Percentiles rank a stretch among this genome's conserved stretches.
phyloP scores from a whole-genome alignment of 2,888 invertebrate species.

The Atrina japonica region DNA sequence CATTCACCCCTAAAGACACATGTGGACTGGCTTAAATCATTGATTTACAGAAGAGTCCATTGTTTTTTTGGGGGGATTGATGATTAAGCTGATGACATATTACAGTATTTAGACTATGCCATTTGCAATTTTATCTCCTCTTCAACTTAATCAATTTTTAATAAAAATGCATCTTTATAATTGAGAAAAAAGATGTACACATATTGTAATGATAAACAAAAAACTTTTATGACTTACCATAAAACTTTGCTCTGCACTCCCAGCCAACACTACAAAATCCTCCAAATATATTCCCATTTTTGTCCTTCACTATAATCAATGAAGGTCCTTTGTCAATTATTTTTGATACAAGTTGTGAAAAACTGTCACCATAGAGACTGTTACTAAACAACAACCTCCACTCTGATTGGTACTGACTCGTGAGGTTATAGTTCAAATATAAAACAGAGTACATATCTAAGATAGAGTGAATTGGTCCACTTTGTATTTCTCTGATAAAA shows the following conservation, averaged over 20 bases:
- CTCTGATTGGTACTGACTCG: conserved; percentile 87
- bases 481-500: conserved; percentile 37
- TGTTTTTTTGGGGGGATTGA: too few species aligned
- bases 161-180: too few species aligned
- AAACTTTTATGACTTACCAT: too few species aligned
- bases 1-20: too few species aligned
- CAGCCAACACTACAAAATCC: conserved; percentile 92
- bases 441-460: conserved; percentile 71
- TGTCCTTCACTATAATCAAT: conserved; percentile 88
- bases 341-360: conserved; percentile 81
- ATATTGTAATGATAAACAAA: conserved; percentile 1
- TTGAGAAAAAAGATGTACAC: conserved; percentile 1
- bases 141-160: too few species aligned
- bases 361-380: conserved; percentile 90
- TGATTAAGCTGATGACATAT: conserved; percentile 1
- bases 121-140: too few species aligned
- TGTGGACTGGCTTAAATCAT: too few species aligned
- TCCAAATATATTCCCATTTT: conserved; percentile 92
- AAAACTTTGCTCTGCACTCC: conserved; percentile 89
- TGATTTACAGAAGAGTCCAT: too few species aligned
- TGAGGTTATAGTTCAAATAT: conserved; percentile 88
- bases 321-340: conserved; percentile 82
- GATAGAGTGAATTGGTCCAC: conserved; percentile 68
- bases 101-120: too few species aligned
- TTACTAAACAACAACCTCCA: conserved; percentile 91